These are phyloP conservation scores for Idaea dimidiata DNA, from an alignment of 2,888 invertebrate genomes.

Conservation along the genomic window DNA sequence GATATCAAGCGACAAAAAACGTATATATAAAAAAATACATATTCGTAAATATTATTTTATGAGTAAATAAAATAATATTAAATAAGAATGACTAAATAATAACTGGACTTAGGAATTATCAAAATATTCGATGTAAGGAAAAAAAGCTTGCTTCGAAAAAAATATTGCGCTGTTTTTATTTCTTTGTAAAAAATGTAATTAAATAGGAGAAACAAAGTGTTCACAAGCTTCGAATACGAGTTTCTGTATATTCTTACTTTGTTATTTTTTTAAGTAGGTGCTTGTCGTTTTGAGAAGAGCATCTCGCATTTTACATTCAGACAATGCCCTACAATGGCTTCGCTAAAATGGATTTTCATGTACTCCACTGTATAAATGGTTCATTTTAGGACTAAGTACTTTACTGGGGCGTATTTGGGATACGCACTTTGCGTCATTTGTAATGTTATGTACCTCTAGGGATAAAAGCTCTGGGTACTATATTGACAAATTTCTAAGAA, in stretches of 20 bases:
- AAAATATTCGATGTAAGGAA: too few relatives aligned
- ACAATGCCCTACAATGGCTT: slow-evolving; percentile 33
- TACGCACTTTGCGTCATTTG: neutral
- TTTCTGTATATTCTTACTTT: neutral
- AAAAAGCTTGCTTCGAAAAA: too few relatives aligned
- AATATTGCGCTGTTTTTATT: neutral
- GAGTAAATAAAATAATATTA: too few relatives aligned
- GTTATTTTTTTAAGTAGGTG: neutral
- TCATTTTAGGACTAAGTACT: neutral
- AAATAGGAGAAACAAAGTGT: neutral
- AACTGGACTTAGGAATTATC: too few relatives aligned
- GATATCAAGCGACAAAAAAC: too few relatives aligned
- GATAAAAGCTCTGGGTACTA: too few relatives aligned
- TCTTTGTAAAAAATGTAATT: neutral
- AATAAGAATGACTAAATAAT: too few relatives aligned
- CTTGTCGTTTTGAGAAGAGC: slow-evolving; percentile 15
- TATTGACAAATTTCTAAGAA: neutral
- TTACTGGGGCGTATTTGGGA: neutral
- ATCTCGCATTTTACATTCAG: slow-evolving; percentile 41
- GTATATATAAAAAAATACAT: too few relatives aligned
- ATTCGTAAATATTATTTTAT: too few relatives aligned
- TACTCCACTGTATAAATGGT: slow-evolving; percentile 31
- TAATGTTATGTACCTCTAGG: neutral
- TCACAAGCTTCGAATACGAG: neutral
- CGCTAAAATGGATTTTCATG: slow-evolving; percentile 40